phyloP scores from a whole-genome alignment of 2,888 invertebrate species.

The Hartigia nigra region DNA sequence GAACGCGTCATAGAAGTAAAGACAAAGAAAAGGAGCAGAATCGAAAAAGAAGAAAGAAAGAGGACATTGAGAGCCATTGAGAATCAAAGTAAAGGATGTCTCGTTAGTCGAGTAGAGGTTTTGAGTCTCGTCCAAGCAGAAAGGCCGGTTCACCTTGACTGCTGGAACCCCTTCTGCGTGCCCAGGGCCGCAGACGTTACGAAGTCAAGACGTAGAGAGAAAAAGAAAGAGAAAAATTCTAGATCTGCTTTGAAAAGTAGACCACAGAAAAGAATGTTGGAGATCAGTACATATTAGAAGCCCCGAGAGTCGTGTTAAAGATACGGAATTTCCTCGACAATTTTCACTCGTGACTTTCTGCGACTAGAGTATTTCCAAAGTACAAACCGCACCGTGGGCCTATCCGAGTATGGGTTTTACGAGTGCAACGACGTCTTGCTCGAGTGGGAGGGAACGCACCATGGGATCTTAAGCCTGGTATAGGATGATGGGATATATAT shows the following conservation, averaged over 20 bases:
- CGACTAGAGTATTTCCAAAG: background rate
- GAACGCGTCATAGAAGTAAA: background rate
- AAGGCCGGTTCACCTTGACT: slow-evolving; percentile 64
- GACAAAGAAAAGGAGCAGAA: background rate
- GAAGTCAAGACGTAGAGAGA: background rate
- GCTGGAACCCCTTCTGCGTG: slow-evolving; percentile 49
- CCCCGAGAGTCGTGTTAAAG: background rate
- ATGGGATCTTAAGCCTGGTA: background rate
- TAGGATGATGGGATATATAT: background rate
- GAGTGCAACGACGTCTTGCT: background rate
- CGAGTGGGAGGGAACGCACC: background rate
- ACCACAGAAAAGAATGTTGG: background rate
- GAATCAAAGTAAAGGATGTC: slow-evolving; percentile 37
- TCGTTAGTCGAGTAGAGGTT: slow-evolving; percentile 51
- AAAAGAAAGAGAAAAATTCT: background rate
- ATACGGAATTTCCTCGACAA: background rate
- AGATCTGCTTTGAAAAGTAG: background rate
- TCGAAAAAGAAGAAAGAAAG: slow-evolving; percentile 19
- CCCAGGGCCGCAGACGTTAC: slow-evolving; percentile 26
- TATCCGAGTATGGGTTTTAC: background rate
- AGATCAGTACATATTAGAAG: background rate
- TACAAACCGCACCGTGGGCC: background rate
- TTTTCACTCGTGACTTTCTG: background rate
- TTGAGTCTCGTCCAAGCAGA: slow-evolving; percentile 29
- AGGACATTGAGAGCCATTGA: slow-evolving; percentile 16